Evolutionary conservation across 2,113 vertebrate genomes (phyloP).

Genomic region (Hippolais icterina): DNA sequence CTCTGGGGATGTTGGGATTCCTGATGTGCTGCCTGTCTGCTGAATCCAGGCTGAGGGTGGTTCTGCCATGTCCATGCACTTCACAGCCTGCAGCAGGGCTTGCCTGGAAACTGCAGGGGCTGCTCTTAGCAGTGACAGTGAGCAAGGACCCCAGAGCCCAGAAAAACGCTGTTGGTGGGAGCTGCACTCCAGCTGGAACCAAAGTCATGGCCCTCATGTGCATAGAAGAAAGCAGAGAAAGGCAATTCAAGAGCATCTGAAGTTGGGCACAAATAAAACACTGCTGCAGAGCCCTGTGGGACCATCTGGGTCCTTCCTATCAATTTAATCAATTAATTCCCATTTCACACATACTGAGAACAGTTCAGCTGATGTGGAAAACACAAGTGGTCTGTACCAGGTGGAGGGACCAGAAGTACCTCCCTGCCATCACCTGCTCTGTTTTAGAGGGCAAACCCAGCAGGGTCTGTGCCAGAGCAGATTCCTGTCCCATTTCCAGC

Average conservation of each 20-base stretch:
- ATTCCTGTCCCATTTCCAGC: not conserved
- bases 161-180: not conserved
- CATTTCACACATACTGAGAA: not conserved
- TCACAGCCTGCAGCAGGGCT: not conserved
- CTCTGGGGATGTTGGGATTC: not conserved
- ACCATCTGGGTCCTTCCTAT: not conserved
- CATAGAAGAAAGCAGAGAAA: not conserved
- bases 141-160: not conserved
- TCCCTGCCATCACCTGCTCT: not conserved
- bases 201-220: accelerated
- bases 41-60: accelerated
- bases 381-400: not conserved
- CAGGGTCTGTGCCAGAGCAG: not conserved
- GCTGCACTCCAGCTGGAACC: not conserved
- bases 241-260: not conserved
- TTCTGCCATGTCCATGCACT: not conserved
- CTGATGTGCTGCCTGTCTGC: not conserved
- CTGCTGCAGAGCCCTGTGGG: accelerated
- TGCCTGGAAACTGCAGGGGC: accelerated
- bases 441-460: not conserved
- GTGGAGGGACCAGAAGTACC: not conserved
- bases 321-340: not conserved
- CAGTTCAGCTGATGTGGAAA: not conserved
- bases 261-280: not conserved
- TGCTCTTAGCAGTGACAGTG: not conserved